Evolutionary conservation across 2,888 invertebrate genomes (phyloP).

Genomic region (Eupeodes luniger): DNA sequence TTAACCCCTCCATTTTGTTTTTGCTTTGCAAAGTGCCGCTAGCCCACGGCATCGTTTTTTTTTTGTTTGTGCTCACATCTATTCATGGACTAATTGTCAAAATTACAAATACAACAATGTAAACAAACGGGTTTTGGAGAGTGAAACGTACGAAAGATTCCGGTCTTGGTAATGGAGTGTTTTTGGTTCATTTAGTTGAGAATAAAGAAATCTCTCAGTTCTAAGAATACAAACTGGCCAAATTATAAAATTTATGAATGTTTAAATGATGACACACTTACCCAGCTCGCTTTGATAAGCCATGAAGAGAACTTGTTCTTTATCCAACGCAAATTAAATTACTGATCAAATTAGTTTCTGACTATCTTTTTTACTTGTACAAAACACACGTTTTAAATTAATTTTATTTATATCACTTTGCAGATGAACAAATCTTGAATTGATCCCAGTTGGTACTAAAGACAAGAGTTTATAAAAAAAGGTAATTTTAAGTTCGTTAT

Average conservation of each 20-base stretch:
- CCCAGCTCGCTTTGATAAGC: constrained; percentile 65
- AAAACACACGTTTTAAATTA: not conserved
- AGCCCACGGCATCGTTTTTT: too few species aligned
- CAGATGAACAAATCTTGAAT: not conserved
- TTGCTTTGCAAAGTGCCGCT: too few species aligned
- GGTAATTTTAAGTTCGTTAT: not conserved
- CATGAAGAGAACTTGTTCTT: constrained; percentile 54
- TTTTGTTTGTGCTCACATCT: too few species aligned
- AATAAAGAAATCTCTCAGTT: too few species aligned
- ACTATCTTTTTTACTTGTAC: not conserved
- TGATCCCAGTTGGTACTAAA: not conserved
- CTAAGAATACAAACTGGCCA: too few species aligned
- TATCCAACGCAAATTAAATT: constrained; percentile 44
- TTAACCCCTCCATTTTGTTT: too few species aligned
- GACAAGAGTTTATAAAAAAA: not conserved
- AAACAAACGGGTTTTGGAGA: too few species aligned
- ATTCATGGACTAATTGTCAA: too few species aligned
- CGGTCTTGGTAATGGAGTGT: too few species aligned
- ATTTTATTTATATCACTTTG: not conserved
- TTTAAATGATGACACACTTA: constrained; percentile 47
- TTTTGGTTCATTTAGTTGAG: too few species aligned
- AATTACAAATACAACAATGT: too few species aligned
- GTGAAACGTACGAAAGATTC: too few species aligned
- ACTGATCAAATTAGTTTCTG: constrained; percentile 1
- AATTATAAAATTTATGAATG: not conserved